Evolutionary conservation across 2,113 vertebrate species (phyloP).

Genomic region (Grammomys dolichurus): DNA sequence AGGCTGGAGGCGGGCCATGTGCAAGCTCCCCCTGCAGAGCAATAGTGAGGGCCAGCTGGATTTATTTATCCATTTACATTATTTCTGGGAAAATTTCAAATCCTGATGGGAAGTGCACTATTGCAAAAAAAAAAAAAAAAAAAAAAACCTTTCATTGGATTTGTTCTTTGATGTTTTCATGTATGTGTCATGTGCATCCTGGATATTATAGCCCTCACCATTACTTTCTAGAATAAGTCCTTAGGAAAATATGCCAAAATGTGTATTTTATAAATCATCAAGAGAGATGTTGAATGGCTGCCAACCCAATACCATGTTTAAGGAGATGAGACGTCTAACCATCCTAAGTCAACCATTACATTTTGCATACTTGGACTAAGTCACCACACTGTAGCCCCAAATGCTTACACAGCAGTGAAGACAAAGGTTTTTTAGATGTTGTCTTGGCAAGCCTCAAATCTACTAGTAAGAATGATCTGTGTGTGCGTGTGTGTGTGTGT

Average conservation of each 20-base stretch:
- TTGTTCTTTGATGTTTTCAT: not conserved
- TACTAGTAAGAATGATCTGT: not conserved
- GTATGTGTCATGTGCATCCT: no score
- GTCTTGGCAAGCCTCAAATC: not conserved
- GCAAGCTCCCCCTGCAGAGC: not conserved
- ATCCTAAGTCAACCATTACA: not conserved
- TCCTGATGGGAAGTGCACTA: slow-evolving; percentile 21
- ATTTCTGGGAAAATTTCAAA: slow-evolving; percentile 50
- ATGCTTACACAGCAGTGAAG: not conserved
- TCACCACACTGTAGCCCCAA: not conserved
- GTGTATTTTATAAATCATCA: not conserved
- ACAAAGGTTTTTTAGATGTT: not conserved
- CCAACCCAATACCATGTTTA: not conserved
- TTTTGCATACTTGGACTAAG: not conserved
- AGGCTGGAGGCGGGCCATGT: not conserved
- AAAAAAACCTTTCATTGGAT: not conserved
- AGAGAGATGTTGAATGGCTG: not conserved
- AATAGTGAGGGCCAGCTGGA: slow-evolving; percentile 24
- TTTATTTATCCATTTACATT: slow-evolving; percentile 44
- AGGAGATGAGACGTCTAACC: not conserved
- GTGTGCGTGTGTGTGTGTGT: not conserved
- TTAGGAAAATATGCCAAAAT: not conserved
- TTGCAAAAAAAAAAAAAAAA: not conserved
- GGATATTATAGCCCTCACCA: not conserved
- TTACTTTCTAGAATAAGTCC: slow-evolving; percentile 7